These are phyloP conservation scores for Gadus macrocephalus DNA, from an alignment of 2,113 vertebrate species.

Conservation along the genomic window DNA sequence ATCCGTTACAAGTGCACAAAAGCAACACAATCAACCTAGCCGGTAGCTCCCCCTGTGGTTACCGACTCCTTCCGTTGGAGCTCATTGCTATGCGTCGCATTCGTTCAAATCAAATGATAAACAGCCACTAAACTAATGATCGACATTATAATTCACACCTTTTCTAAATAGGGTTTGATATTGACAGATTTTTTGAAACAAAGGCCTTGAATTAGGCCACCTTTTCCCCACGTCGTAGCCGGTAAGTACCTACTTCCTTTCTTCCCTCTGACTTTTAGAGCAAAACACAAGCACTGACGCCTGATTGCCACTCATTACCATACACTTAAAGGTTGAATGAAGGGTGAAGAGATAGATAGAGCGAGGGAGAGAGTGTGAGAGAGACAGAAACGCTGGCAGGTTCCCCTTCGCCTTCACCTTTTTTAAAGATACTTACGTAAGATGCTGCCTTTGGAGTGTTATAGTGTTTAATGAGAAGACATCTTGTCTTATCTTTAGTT, in stretches of 20 bases:
- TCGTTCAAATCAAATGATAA: background rate
- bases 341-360: slow-evolving; percentile 9
- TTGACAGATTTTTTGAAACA: slow-evolving; percentile 15
- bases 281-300: slow-evolving; percentile 32
- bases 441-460: slow-evolving; percentile 41
- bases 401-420: slow-evolving; percentile 29
- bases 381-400: slow-evolving; percentile 7
- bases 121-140: slow-evolving; percentile 15
- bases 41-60: slow-evolving; percentile 39
- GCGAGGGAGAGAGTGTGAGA: too few relatives aligned
- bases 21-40: slow-evolving; percentile 29
- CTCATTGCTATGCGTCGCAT: background rate
- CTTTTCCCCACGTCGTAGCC: slow-evolving; percentile 18
- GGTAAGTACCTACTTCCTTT: slow-evolving; percentile 17
- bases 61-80: slow-evolving; percentile 6
- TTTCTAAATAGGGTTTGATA: background rate
- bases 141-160: slow-evolving; percentile 13
- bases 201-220: slow-evolving; percentile 10
- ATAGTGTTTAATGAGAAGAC: slow-evolving; percentile 38
- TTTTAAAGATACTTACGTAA: slow-evolving; percentile 41
- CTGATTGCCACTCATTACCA: slow-evolving; percentile 61
- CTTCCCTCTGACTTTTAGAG: slow-evolving; percentile 17
- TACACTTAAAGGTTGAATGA: slow-evolving; percentile 45
- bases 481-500: slow-evolving; percentile 18
- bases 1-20: background rate